Evolutionary conservation across 2,797 vertebrate species (phyloP).

Genomic region (Anniella stebbinsi): DNA sequence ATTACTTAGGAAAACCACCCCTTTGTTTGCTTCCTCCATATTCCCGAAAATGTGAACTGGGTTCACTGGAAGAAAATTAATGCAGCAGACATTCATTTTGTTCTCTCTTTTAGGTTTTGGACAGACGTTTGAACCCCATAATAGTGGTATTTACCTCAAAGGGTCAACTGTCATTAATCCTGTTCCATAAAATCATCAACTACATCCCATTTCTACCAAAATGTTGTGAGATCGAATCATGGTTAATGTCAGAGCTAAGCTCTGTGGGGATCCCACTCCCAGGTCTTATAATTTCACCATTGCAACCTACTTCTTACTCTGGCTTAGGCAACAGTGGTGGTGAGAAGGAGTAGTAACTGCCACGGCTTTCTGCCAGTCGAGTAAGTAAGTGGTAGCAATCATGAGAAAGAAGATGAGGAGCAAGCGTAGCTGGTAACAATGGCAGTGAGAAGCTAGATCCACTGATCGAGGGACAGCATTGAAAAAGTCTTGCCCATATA

Average conservation of each 20-base stretch:
- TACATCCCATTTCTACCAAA: neutral
- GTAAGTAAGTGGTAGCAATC: too few relatives aligned
- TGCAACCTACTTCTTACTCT: too few relatives aligned
- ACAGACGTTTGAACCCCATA: neutral
- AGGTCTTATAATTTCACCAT: too few relatives aligned
- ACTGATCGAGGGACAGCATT: too few relatives aligned
- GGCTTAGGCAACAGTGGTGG: too few relatives aligned
- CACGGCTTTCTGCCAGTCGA: too few relatives aligned
- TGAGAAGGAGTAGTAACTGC: too few relatives aligned
- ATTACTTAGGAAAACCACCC: neutral
- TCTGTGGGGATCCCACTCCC: neutral
- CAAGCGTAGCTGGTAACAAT: too few relatives aligned
- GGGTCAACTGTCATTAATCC: neutral
- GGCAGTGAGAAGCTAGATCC: too few relatives aligned
- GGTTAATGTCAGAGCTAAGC: neutral
- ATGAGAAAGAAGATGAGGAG: too few relatives aligned
- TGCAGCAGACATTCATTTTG: neutral
- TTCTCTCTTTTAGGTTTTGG: neutral
- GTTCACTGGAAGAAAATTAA: neutral
- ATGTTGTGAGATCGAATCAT: neutral
- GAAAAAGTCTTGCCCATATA: too few relatives aligned
- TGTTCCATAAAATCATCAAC: neutral
- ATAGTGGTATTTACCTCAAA: neutral
- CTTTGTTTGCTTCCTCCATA: neutral
- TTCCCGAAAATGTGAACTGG: slow-evolving; percentile 11